phyloP scores from a whole-genome alignment of 2,888 invertebrate species.

The Drosophila quinaria region DNA sequence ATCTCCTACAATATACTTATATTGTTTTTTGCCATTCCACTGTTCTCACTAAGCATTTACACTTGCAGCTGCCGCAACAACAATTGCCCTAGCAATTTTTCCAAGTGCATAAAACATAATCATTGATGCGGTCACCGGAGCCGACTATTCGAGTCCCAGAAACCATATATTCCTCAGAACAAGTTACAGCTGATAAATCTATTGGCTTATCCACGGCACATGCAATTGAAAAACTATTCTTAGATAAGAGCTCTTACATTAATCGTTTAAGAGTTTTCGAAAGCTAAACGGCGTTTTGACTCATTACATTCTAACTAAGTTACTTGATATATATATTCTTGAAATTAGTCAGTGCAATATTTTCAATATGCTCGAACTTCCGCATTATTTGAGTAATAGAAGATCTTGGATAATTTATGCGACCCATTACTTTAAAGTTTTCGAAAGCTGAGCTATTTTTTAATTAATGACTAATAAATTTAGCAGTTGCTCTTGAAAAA shows the following conservation, averaged over 20 bases:
- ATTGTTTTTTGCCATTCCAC: slow-evolving; percentile 25
- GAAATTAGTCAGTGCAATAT: background rate
- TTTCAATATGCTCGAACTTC: background rate
- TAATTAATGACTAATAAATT: too few species aligned
- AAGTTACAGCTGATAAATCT: slow-evolving; percentile 9
- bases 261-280: background rate
- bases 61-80: slow-evolving; percentile 25
- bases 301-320: background rate
- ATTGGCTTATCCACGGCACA: background rate
- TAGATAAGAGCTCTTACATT: background rate
- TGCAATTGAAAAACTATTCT: background rate
- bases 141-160: background rate
- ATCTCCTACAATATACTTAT: slow-evolving; percentile 49
- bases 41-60: slow-evolving; percentile 27
- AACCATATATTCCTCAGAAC: slow-evolving; percentile 2
- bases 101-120: slow-evolving; percentile 48
- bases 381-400: too few species aligned
- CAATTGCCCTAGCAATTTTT: slow-evolving; percentile 32
- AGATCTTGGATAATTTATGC: too few species aligned
- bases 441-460: too few species aligned
- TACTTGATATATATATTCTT: background rate
- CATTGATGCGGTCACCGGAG: slow-evolving; percentile 32
- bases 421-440: too few species aligned
- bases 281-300: background rate
- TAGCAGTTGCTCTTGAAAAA: too few species aligned